Evolutionary conservation across 2,888 invertebrate genomes (phyloP).

Genomic region (Craniophora ligustri): DNA sequence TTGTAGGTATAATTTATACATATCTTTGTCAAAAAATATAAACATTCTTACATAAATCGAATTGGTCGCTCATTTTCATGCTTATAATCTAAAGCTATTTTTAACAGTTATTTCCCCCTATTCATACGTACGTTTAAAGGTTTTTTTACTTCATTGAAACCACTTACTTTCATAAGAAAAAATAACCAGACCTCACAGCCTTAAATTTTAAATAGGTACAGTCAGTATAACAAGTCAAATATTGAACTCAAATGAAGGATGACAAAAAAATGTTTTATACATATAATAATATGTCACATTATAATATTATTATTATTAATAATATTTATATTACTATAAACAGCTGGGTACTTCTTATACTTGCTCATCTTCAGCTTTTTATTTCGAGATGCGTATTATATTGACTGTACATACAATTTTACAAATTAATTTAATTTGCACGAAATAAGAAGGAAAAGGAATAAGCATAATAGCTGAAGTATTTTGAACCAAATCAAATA

Average conservation of each 20-base stretch:
- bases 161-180: neutral
- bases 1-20: too few species aligned
- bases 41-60: too few species aligned
- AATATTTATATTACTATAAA: too few species aligned
- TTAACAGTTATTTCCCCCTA: neutral
- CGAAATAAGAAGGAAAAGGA: neutral
- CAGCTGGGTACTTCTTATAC: too few species aligned
- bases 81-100: conserved; percentile 8
- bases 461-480: conserved; percentile 11
- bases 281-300: too few species aligned
- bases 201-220: conserved; percentile 1
- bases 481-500: conserved; percentile 16
- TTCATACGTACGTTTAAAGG: neutral
- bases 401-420: neutral
- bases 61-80: too few species aligned
- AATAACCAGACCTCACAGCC: conserved; percentile 13
- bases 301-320: too few species aligned
- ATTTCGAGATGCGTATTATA: neutral
- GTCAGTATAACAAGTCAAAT: neutral
- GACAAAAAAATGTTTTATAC: too few species aligned
- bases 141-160: neutral
- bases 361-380: too few species aligned
- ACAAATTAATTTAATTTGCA: neutral
- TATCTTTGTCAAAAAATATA: too few species aligned
- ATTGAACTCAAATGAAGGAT: neutral